phyloP scores from a whole-genome alignment of 1,140 invertebrate genomes.

The Scaptodrosophila lebanonensis region DNA sequence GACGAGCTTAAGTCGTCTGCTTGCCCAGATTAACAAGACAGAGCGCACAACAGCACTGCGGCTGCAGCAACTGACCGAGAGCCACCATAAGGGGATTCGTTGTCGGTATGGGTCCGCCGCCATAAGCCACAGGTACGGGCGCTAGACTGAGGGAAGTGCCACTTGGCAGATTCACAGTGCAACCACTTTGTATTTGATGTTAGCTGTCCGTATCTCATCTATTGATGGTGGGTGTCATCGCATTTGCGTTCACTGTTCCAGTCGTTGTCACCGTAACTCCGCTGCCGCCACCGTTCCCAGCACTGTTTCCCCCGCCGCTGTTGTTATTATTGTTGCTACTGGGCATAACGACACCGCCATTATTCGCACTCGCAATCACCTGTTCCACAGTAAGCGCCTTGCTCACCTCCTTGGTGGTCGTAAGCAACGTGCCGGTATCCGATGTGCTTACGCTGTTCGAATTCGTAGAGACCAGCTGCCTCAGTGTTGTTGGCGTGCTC shows the following conservation, averaged over 20 bases:
- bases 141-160: conserved; percentile 45
- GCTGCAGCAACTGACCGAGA: conserved; percentile 47
- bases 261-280: conserved; percentile 20
- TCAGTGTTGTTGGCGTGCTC: conserved; percentile 36
- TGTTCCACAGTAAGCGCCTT: conserved; percentile 62
- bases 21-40: conserved; percentile 55
- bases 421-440: conserved; percentile 14
- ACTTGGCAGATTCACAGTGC: conserved; percentile 42
- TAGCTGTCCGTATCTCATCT: conserved; percentile 75
- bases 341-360: conserved; percentile 57
- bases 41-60: conserved; percentile 51
- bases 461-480: neutral
- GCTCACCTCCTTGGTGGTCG: conserved; percentile 49
- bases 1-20: conserved; percentile 30
- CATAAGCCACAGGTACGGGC: neutral
- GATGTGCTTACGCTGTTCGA: conserved; percentile 34
- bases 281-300: conserved; percentile 10
- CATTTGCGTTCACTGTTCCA: conserved; percentile 25
- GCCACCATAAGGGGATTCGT: conserved; percentile 35
- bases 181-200: conserved; percentile 52
- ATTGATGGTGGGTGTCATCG: conserved; percentile 65
- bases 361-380: conserved; percentile 60
- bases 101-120: neutral
- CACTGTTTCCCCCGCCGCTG: conserved; percentile 37
- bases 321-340: conserved; percentile 52